Percentiles rank a stretch among this genome's conserved stretches.
Conservation (phyloP, 2,113 vertebrate genomes). For the Sterrhoptilus dennistouni region DNA sequence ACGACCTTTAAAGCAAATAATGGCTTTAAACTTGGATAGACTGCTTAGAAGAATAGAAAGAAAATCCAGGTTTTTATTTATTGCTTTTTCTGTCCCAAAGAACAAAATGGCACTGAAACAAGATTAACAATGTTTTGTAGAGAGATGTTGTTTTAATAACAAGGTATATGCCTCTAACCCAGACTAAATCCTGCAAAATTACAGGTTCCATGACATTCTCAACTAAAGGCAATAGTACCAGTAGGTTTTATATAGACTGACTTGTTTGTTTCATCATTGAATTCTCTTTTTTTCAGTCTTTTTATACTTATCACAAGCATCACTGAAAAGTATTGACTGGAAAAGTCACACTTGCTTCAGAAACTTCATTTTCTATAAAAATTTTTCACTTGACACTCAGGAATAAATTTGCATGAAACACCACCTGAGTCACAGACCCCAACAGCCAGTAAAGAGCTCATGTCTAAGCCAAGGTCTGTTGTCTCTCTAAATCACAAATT, state of each 20-base stretch:
- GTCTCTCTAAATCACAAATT: neutral
- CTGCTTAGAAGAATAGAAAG: neutral
- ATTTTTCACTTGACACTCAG: neutral
- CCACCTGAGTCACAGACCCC: neutral
- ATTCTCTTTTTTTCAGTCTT: neutral
- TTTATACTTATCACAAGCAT: neutral
- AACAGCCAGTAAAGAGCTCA: neutral
- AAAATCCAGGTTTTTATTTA: neutral
- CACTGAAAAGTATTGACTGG: neutral
- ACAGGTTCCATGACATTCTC: neutral
- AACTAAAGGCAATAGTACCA: neutral
- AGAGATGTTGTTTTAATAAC: neutral
- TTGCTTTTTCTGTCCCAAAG: neutral
- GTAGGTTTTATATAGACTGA: neutral
- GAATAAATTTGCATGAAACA: neutral
- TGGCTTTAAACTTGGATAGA: neutral
- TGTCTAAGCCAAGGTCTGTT: neutral
- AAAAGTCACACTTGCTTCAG: neutral
- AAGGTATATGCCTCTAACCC: neutral
- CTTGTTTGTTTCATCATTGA: neutral
- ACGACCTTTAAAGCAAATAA: conserved; percentile 80
- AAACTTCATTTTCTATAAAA: neutral
- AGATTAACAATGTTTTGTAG: neutral
- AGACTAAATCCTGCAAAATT: neutral
- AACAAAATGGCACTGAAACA: neutral